phyloP scores from a whole-genome alignment of 2,888 invertebrate genomes.

The Hypercompe scribonia region DNA sequence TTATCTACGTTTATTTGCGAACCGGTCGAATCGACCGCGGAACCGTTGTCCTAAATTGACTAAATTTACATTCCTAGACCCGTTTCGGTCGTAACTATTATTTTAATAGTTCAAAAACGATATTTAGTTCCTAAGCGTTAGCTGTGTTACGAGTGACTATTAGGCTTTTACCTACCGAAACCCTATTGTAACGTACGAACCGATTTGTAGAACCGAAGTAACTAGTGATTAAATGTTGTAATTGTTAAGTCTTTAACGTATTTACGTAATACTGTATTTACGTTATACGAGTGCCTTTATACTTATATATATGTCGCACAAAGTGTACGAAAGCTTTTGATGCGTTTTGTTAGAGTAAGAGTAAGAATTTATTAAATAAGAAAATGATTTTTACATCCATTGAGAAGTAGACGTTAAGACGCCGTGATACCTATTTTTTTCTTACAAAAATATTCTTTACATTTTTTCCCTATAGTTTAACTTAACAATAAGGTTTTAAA shows the following conservation, averaged over 20 bases:
- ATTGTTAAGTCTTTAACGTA: background rate
- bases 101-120: slow-evolving; percentile 32
- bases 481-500: slow-evolving; percentile 20
- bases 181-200: background rate
- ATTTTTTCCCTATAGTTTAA: slow-evolving; percentile 2
- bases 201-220: background rate
- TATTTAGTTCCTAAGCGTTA: slow-evolving; percentile 57
- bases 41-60: slow-evolving; percentile 9
- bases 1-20: background rate
- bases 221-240: background rate
- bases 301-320: slow-evolving; percentile 39
- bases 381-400: slow-evolving; percentile 34
- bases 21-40: slow-evolving; percentile 1
- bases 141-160: slow-evolving; percentile 14
- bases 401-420: slow-evolving; percentile 13
- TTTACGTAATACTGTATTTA: slow-evolving; percentile 29
- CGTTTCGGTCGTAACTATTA: slow-evolving; percentile 24
- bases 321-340: slow-evolving; percentile 49
- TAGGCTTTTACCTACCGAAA: slow-evolving; percentile 7
- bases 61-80: slow-evolving; percentile 21
- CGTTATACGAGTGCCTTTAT: slow-evolving; percentile 60
- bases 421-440: background rate
- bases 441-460: slow-evolving; percentile 7
- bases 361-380: slow-evolving; percentile 50
- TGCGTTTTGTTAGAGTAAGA: slow-evolving; percentile 60